phyloP scores from a whole-genome alignment of 2,797 vertebrate species.

The Neopelma chrysocephalum region DNA sequence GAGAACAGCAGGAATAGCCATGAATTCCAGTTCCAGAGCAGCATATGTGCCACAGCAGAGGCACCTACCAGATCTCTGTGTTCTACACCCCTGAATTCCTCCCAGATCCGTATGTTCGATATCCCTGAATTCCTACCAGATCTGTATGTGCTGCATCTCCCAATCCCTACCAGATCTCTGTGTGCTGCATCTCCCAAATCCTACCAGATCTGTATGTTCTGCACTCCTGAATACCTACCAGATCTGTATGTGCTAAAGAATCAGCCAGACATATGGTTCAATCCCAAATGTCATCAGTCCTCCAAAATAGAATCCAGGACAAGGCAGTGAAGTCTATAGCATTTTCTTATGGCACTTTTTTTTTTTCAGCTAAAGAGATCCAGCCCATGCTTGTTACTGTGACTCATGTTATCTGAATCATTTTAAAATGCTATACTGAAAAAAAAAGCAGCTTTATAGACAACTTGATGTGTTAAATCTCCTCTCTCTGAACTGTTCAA shows the following conservation, averaged over 20 bases:
- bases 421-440: constrained; percentile 3
- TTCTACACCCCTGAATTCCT: background rate
- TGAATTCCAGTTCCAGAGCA: background rate
- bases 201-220: background rate
- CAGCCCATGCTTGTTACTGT: constrained; percentile 43
- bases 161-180: background rate
- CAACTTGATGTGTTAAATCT: background rate
- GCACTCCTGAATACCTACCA: background rate
- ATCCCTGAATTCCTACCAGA: background rate
- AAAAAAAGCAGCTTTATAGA: background rate
- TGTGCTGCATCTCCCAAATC: background rate
- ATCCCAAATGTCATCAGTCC: constrained; percentile 47
- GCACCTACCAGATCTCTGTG: background rate
- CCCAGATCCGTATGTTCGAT: background rate
- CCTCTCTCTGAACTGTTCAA: background rate
- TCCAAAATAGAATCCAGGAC: constrained; percentile 56
- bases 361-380: background rate
- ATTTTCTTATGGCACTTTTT: constrained; percentile 18
- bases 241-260: background rate
- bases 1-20: background rate
- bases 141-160: background rate
- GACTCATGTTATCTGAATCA: constrained; percentile 55
- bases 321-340: constrained; percentile 36
- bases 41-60: background rate
- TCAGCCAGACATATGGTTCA: constrained; percentile 21